A percentile compares a stretch with the other conserved stretches of the same genome.
Conservation (phyloP, 2,797 vertebrate genomes). For the Iguana delicatissima region DNA sequence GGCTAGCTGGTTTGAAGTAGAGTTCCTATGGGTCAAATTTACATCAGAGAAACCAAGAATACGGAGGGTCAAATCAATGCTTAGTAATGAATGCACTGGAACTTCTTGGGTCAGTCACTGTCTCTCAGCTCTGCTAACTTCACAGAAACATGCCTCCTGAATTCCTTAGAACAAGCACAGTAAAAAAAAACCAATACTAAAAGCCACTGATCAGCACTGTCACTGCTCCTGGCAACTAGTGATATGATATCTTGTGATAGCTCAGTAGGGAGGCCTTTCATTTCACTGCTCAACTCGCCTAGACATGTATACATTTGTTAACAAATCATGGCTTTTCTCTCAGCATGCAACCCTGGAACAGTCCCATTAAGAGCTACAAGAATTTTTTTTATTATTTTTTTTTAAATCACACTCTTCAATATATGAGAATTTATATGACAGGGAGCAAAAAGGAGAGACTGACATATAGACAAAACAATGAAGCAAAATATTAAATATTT, state of each 20-base stretch:
- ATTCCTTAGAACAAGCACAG: neutral
- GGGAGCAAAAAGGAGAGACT: neutral
- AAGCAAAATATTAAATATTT: neutral
- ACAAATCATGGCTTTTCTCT: neutral
- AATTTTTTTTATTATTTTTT: no score
- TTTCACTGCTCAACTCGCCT: neutral
- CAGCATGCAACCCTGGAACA: neutral
- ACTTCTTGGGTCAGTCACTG: neutral
- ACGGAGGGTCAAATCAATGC: neutral
- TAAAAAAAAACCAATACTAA: neutral
- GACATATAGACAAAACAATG: no score
- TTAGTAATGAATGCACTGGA: neutral
- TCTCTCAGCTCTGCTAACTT: neutral
- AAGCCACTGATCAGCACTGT: neutral
- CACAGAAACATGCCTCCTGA: no score
- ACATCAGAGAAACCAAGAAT: neutral
- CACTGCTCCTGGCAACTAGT: neutral
- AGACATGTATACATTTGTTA: neutral
- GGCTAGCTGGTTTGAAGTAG: neutral
- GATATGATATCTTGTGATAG: neutral
- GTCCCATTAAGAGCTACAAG: neutral
- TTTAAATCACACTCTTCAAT: neutral
- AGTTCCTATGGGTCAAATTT: neutral
- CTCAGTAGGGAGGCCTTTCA: neutral
- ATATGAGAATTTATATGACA: neutral